Conservation (phyloP, 2,113 vertebrate genomes). For the Solea senegalensis region DNA sequence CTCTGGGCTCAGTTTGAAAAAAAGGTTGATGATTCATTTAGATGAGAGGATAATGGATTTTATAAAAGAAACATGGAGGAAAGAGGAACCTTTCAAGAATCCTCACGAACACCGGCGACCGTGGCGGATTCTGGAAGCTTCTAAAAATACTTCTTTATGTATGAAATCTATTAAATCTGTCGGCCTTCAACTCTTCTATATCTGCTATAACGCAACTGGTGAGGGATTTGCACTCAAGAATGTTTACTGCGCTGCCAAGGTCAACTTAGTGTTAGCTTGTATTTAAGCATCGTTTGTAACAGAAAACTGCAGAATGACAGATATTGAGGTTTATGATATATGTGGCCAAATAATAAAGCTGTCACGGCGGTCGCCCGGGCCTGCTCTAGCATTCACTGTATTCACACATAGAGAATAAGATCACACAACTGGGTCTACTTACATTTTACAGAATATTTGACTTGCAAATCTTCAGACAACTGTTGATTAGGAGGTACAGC, state of each 20-base stretch:
- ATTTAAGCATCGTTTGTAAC: slow-evolving; percentile 2
- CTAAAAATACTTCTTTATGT: neutral
- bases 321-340: slow-evolving; percentile 18
- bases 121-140: slow-evolving; percentile 12
- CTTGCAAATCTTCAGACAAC: no score
- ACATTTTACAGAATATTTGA: no score
- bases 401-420: neutral
- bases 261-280: slow-evolving; percentile 12
- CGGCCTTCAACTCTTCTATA: slow-evolving; percentile 12
- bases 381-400: slow-evolving; percentile 9
- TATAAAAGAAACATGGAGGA: slow-evolving; percentile 2
- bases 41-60: slow-evolving; percentile 24
- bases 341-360: slow-evolving; percentile 35
- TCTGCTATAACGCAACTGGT: slow-evolving; percentile 24
- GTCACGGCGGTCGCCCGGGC: neutral
- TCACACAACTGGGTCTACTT: no score
- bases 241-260: slow-evolving; percentile 28
- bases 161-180: neutral
- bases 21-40: slow-evolving; percentile 25
- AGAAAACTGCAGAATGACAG: slow-evolving; percentile 15
- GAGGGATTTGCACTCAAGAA: slow-evolving; percentile 33
- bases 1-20: slow-evolving; percentile 7
- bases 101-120: neutral
- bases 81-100: slow-evolving; percentile 31
- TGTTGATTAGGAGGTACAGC: no score